Evolutionary conservation across 2,797 vertebrate species (phyloP).

Genomic region (Alcedo atthis): DNA sequence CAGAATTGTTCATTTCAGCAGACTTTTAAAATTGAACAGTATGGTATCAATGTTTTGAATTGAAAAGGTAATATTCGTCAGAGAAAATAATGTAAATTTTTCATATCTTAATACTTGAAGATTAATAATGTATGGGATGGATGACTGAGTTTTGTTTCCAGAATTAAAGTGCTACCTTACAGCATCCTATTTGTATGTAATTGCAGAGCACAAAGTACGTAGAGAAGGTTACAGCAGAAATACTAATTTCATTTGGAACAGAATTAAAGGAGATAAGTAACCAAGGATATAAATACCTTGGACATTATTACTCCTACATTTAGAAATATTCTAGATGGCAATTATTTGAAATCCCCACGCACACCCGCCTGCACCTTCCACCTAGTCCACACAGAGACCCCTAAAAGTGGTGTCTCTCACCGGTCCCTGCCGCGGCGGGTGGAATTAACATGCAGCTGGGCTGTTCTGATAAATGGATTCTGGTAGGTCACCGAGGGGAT

Average conservation of each 20-base stretch:
- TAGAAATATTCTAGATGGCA: slow-evolving; percentile 39
- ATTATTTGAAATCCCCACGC: neutral
- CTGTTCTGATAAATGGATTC: slow-evolving; percentile 89
- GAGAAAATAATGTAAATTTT: slow-evolving; percentile 45
- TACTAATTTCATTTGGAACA: neutral
- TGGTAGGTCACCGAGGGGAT: slow-evolving; percentile 88
- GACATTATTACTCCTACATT: neutral
- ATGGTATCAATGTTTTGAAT: neutral
- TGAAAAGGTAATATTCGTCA: slow-evolving; percentile 28
- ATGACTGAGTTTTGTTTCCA: slow-evolving; percentile 13
- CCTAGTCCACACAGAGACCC: neutral
- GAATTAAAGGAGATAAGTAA: neutral
- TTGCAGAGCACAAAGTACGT: neutral
- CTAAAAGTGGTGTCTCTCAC: slow-evolving; percentile 44
- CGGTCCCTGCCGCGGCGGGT: slow-evolving; percentile 66
- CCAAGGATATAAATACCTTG: neutral
- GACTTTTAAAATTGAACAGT: neutral
- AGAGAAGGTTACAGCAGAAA: slow-evolving; percentile 8
- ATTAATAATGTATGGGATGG: slow-evolving; percentile 44
- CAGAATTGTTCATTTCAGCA: neutral
- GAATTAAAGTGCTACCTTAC: neutral
- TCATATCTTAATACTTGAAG: slow-evolving; percentile 53
- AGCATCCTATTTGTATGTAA: neutral
- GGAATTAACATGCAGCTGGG: slow-evolving; percentile 89
- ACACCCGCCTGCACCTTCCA: neutral